Evolutionary conservation across 2,113 vertebrate species (phyloP).

Genomic region (Melanotaenia duboulayi): DNA sequence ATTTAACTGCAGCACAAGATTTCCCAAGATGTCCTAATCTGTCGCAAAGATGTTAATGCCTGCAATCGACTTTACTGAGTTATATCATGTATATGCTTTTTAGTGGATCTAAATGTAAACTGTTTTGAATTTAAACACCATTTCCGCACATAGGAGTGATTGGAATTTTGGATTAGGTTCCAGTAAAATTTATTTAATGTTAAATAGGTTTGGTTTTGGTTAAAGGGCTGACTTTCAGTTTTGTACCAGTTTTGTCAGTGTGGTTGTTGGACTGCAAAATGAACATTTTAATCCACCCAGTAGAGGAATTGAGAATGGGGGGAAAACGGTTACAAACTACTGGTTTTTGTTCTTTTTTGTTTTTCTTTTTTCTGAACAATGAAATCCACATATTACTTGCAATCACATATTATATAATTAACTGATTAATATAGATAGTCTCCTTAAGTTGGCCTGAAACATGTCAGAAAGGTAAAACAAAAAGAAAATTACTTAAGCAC

Average conservation of each 20-base stretch:
- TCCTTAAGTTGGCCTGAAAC: too few relatives aligned
- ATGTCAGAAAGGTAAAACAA: too few relatives aligned
- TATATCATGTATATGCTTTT: too few relatives aligned
- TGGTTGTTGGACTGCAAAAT: not conserved
- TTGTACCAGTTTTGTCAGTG: not conserved
- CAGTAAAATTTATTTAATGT: not conserved
- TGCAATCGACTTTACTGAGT: not conserved
- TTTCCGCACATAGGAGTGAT: too few relatives aligned
- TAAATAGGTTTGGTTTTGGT: not conserved
- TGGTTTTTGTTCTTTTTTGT: not conserved
- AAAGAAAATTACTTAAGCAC: too few relatives aligned
- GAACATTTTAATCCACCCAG: constrained; percentile 7
- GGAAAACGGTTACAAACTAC: not conserved
- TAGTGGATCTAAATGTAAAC: too few relatives aligned
- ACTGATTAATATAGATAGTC: too few relatives aligned
- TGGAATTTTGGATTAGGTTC: not conserved
- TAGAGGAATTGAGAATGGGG: not conserved
- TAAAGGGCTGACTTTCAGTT: not conserved
- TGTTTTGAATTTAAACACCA: too few relatives aligned
- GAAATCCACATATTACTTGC: too few relatives aligned
- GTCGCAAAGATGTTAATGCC: not conserved
- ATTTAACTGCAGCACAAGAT: not conserved
- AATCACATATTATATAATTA: too few relatives aligned
- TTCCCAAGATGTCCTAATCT: not conserved
- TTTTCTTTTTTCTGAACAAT: not conserved